phyloP scores from a whole-genome alignment of 2,113 vertebrate species.

The Boulengeromyrus knoepffleri region DNA sequence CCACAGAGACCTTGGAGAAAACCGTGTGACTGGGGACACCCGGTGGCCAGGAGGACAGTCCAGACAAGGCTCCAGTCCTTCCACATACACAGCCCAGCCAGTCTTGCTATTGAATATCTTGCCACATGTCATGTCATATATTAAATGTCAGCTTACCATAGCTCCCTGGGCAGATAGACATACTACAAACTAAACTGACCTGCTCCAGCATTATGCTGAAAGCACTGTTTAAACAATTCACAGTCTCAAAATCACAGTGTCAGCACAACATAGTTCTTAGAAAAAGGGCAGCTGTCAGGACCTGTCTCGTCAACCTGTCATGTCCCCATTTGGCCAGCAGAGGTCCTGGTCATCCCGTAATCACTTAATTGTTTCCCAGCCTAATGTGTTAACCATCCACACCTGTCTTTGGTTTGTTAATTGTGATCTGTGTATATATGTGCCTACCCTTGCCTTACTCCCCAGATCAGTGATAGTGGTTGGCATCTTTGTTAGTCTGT shows the following conservation, averaged over 20 bases:
- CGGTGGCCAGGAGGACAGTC: neutral
- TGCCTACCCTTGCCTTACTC: neutral
- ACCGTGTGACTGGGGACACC: neutral
- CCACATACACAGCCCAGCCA: neutral
- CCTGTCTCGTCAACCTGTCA: neutral
- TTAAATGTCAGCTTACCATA: neutral
- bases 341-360: neutral
- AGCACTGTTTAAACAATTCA: neutral
- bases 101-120: neutral
- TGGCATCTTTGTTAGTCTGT: neutral
- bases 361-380: neutral
- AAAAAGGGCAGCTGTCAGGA: neutral
- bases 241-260: neutral
- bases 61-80: neutral
- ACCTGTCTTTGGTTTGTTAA: neutral
- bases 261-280: neutral
- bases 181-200: neutral
- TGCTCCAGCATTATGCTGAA: neutral
- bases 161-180: neutral
- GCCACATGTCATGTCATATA: neutral
- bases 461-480: neutral
- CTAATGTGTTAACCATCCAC: neutral
- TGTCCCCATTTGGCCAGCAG: neutral
- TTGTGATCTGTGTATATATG: neutral
- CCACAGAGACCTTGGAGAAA: conserved; percentile 14